Conservation (phyloP, 2,797 vertebrate genomes). For the Garrulus glandarius region DNA sequence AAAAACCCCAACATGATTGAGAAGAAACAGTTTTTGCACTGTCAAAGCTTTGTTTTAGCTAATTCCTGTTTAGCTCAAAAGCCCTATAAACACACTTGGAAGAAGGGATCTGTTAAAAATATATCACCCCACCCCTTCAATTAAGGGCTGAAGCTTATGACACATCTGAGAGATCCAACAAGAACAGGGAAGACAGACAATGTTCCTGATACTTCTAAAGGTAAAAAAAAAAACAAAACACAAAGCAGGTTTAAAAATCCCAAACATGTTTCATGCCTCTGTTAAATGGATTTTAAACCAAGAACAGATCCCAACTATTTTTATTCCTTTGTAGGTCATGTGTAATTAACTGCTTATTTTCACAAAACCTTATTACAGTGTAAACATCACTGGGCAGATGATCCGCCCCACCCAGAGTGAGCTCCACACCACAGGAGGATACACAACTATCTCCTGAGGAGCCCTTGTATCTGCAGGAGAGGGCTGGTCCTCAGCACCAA, state of each 20-base stretch:
- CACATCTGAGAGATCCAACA: slow-evolving; percentile 55
- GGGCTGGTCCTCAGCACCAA: background rate
- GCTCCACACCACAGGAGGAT: background rate
- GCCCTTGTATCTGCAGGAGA: background rate
- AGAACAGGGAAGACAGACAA: slow-evolving; percentile 40
- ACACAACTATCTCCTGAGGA: background rate
- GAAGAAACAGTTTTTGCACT: background rate
- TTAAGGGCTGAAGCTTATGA: slow-evolving; percentile 64
- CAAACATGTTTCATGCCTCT: background rate
- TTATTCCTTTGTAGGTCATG: slow-evolving; percentile 44
- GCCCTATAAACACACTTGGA: slow-evolving; percentile 51
- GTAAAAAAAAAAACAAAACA: background rate
- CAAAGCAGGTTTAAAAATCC: background rate
- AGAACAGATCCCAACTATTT: background rate
- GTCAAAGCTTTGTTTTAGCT: background rate
- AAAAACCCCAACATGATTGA: background rate
- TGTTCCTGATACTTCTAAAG: slow-evolving; percentile 44
- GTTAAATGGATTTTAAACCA: slow-evolving; percentile 16
- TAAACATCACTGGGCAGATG: slow-evolving; percentile 29
- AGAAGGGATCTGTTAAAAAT: slow-evolving; percentile 67
- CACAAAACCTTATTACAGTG: slow-evolving; percentile 49
- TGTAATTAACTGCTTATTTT: slow-evolving; percentile 59
- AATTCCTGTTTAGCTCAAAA: slow-evolving; percentile 50
- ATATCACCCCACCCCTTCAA: slow-evolving; percentile 63
- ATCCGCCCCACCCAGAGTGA: background rate